Conservation (phyloP, 2,797 vertebrate genomes). For the Fistularia tabacaria region DNA sequence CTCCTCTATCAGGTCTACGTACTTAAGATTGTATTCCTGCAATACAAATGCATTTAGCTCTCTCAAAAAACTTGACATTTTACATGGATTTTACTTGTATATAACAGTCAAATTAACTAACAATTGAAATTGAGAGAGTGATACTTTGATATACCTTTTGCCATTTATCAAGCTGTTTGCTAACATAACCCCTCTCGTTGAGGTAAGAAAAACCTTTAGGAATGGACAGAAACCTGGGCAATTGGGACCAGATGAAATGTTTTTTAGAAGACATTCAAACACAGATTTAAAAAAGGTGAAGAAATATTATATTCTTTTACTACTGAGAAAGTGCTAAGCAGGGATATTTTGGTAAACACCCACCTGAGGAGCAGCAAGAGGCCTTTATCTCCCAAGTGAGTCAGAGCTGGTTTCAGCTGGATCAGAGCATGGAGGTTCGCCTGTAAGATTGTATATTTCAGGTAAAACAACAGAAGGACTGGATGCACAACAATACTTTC, state of each 20-base stretch:
- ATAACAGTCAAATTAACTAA: not conserved
- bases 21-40: constrained; percentile 96
- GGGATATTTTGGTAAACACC: constrained; percentile 9
- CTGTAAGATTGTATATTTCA: constrained; percentile 65
- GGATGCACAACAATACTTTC: not conserved
- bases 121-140: not conserved
- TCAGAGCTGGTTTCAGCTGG: constrained; percentile 96
- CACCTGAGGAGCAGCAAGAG: constrained; percentile 93
- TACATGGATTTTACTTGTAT: not conserved
- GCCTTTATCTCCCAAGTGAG: constrained; percentile 97
- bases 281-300: too few species aligned
- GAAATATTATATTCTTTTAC: too few species aligned
- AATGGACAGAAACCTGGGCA: constrained; percentile 92
- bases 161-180: constrained; percentile 98
- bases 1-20: constrained; percentile 96
- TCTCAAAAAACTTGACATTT: not conserved
- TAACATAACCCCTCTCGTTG: constrained; percentile 95
- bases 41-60: constrained; percentile 3
- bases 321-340: not conserved
- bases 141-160: constrained; percentile 83
- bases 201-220: constrained; percentile 98
- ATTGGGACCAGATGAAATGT: not conserved
- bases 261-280: not conserved
- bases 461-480: constrained; percentile 10
- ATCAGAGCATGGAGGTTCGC: constrained; percentile 97